Base-by-base conservation (phyloP, 2,113 vertebrate species). In the Romanogobio albipinnatus region DNA sequence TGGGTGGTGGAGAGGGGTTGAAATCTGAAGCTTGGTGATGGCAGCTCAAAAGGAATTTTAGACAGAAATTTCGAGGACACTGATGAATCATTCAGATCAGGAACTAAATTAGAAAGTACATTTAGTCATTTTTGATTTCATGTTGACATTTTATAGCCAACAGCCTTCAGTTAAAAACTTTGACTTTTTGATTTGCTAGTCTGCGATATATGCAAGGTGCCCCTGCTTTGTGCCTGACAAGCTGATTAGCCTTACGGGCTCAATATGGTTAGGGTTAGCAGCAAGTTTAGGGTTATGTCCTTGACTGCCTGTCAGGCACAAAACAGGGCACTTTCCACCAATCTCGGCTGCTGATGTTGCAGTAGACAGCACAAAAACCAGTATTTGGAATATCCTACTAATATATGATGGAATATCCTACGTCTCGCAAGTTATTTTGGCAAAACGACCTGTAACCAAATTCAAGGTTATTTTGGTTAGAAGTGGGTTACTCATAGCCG, bases 241-340 rank as follows among this genome's bases (percentile, higher is more conserved):
- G 73, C n/a, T 51, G 73, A 75, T 75, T 15, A 75, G 47, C 11
- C 73, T 49, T 29, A 75, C 73, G 51, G 73, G 73, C n/a, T 75
- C 47, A 53, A 17, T 51, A 53, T 75, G 73, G 47, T 75, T 75
- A 51, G 45, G 14, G 73, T 75, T 75, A 75, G 47, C 47, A 14
- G 47, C 24, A 51, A 49, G n/a, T 49, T 75, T 75, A 51, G 13
- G 71, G 71, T 75, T 29, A 75, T 8, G n/a, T 75, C 71, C 71
- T 75, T 10, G 8, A 51, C 47, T 24, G 43, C 47, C 73, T 75
- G 45, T 15, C 47, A 75, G 14, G 73, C 14, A 51, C n/a, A 75
- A 75, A 75, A 47, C 73, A 4, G 24, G 73, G 47, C 14, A 51
- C 47, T 45, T 75, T 75, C 47, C 47, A 26, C 70, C 70, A 47